phyloP scores from a whole-genome alignment of 35 echinoderm and acorn worm species.

The Holothuria glaberrima region DNA sequence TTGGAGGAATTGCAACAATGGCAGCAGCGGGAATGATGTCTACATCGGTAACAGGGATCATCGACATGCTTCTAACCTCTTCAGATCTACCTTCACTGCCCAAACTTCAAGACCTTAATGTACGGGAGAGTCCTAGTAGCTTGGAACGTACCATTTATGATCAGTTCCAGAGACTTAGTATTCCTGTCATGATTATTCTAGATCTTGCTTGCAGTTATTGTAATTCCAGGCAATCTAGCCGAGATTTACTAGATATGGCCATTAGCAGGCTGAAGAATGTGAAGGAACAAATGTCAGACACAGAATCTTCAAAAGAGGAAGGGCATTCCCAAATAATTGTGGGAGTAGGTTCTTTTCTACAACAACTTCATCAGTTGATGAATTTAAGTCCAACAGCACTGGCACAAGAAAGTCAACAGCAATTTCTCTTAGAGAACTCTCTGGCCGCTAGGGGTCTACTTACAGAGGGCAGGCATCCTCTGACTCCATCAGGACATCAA shows the following conservation, averaged over 20 bases:
- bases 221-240: slow-evolving; percentile 68
- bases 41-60: slow-evolving; percentile 68
- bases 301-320: not conserved
- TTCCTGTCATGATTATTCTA: slow-evolving; percentile 79
- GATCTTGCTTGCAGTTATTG: slow-evolving; percentile 86
- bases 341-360: slow-evolving; percentile 2
- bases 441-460: not conserved
- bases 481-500: not conserved
- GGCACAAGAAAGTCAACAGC: not conserved
- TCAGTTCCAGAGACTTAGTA: slow-evolving; percentile 52
- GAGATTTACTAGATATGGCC: slow-evolving; percentile 74
- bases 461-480: not conserved
- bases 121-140: not conserved
- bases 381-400: not conserved
- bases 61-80: slow-evolving; percentile 75
- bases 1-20: slow-evolving; percentile 72
- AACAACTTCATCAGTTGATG: slow-evolving; percentile 3
- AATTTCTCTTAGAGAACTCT: not conserved
- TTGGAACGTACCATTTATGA: slow-evolving; percentile 30
- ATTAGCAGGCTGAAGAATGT: slow-evolving; percentile 58
- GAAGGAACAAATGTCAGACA: not conserved
- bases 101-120: not conserved
- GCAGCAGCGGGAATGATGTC: slow-evolving; percentile 84
- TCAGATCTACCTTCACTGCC: slow-evolving; percentile 71
- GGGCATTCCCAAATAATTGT: not conserved